Base-by-base conservation (phyloP, 2,113 vertebrate genomes). In the Hypocryptadius cinnamomeus region DNA sequence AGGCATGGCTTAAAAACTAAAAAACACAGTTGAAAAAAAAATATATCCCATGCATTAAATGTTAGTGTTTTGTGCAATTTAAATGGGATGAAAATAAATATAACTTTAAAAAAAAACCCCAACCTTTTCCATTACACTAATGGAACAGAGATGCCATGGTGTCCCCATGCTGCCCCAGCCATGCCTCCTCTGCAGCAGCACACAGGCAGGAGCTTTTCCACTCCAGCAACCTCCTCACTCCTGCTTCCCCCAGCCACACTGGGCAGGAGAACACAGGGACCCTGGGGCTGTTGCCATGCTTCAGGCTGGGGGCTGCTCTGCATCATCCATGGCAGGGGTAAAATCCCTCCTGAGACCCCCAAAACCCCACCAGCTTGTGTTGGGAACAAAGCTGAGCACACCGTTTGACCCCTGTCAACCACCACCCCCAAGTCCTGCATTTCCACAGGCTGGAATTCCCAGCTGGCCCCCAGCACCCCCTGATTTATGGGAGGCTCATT, bases 381-480 rank as follows among this genome's bases (percentile, higher is more conserved):
- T 21, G 30, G 28, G 33, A 51, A 11, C 50, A 47, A 16, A 9
- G 15, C 15, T 4, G 33, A 71, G 20, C 12, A 3, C 33, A 6
- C 1, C 0, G 28, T 19, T 45, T 24, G 3, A 13, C 22, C 5
- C 9, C 45, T 18, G 1, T 2, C 35, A 56, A 17, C 8, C 18
- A n/a, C 19, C n/a, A n/a, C 48, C 35, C 5, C 31, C 23, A 37
- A 44, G 5, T 6, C 11, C 25, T 28, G 6, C 66, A 31, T 39
- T 56, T 51, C 17, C 40, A 72, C 30, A 39, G 8, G 20, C 3
- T 27, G 13, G 15, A 24, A 3, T 10, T 5, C 23, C 8, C n/a
- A 47, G 21, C n/a, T 50, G 19, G 31, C 5, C 27, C 23, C 6
- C 27, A 50, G 63, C 17, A 44, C 10, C 10, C 7, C 16, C 14